These are phyloP conservation scores for Apteryx owenii DNA, from an alignment of 2,113 vertebrate species.

Conservation along the genomic window DNA sequence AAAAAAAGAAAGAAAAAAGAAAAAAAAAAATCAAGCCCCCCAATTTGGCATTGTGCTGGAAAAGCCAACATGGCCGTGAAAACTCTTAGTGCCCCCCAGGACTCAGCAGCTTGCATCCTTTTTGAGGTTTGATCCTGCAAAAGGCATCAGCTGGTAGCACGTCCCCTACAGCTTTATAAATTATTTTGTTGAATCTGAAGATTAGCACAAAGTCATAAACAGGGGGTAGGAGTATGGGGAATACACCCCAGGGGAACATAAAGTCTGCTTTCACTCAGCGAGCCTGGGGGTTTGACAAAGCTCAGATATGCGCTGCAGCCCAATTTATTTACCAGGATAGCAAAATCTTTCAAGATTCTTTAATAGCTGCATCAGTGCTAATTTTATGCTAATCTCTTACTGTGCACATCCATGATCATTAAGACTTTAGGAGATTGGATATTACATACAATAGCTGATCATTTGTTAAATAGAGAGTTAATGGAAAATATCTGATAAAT, in stretches of 20 bases:
- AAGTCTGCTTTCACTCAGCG: background rate
- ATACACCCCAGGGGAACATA: background rate
- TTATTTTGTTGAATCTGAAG: background rate
- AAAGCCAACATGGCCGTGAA: background rate
- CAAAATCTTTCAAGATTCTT: conserved; percentile 18
- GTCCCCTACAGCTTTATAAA: conserved; percentile 26
- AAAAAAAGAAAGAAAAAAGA: background rate
- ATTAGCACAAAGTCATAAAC: conserved; percentile 24
- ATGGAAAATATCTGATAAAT: conserved; percentile 66
- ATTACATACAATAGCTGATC: conserved; percentile 51
- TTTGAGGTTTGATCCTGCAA: background rate
- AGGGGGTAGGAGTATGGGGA: background rate
- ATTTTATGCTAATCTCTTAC: conserved; percentile 71
- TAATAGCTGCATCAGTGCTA: conserved; percentile 68
- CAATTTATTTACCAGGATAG: conserved; percentile 46
- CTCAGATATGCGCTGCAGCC: background rate
- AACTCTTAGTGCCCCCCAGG: background rate
- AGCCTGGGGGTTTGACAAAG: background rate
- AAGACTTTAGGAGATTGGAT: conserved; percentile 55
- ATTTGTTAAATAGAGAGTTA: conserved; percentile 69
- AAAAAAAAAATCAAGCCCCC: background rate
- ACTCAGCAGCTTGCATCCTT: background rate
- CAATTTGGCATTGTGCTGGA: background rate
- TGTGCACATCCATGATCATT: conserved; percentile 62
- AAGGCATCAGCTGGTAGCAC: conserved; percentile 34